Conservation (phyloP, 2,797 vertebrate species). For the Hydrolagus colliei region DNA sequence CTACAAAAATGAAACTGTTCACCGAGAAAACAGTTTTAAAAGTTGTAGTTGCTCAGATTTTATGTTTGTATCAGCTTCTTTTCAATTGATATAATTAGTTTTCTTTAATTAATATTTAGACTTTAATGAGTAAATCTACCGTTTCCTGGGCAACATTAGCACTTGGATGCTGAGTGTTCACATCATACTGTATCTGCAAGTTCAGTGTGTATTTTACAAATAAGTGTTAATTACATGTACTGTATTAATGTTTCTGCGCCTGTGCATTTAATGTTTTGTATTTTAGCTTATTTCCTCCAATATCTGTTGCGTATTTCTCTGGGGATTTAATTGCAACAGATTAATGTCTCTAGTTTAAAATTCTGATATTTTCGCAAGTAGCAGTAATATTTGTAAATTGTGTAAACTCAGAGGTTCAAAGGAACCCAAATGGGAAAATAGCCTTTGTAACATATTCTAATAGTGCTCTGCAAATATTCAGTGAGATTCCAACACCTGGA, state of each 20-base stretch:
- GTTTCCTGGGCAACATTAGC: slow-evolving; percentile 28
- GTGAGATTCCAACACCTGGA: not conserved
- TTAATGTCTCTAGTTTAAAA: not conserved
- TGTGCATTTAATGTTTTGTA: not conserved
- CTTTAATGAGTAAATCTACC: slow-evolving; percentile 24
- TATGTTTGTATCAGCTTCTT: slow-evolving; percentile 32
- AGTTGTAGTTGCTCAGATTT: slow-evolving; percentile 31
- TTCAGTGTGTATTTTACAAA: slow-evolving; percentile 25
- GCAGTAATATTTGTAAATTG: not conserved
- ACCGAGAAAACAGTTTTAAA: slow-evolving; percentile 27
- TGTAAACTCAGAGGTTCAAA: not conserved
- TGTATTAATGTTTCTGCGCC: slow-evolving; percentile 1
- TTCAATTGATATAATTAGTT: slow-evolving; percentile 33
- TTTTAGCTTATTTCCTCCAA: slow-evolving; percentile 1
- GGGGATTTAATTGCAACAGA: not conserved
- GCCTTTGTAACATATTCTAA: not conserved
- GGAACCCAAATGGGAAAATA: not conserved
- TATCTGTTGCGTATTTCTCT: not conserved
- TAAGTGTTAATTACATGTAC: slow-evolving; percentile 28
- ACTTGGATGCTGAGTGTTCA: slow-evolving; percentile 21
- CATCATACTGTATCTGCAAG: slow-evolving; percentile 13
- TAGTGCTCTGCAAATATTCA: not conserved
- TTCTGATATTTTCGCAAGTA: not conserved
- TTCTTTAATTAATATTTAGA: slow-evolving; percentile 33
- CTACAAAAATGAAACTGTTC: not conserved